A percentile compares a stretch with the other conserved stretches of the same genome.
phyloP scores from a whole-genome alignment of 2,113 vertebrate species.

The Ahaetulla prasina region DNA sequence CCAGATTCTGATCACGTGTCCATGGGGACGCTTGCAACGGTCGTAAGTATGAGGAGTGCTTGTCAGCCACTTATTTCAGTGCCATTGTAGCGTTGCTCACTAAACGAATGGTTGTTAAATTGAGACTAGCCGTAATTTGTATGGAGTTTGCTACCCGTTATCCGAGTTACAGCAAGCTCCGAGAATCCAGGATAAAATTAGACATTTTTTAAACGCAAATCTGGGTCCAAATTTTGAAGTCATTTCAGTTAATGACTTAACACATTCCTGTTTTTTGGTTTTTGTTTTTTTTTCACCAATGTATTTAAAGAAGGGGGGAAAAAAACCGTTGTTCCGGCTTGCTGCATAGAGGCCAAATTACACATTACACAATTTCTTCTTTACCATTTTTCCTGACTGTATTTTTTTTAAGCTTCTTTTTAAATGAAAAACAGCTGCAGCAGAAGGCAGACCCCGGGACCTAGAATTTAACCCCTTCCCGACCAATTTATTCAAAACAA shows the following conservation, averaged over 20 bases:
- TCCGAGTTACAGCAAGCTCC: not conserved
- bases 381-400: not conserved
- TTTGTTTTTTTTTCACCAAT: not conserved
- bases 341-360: not conserved
- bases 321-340: not conserved
- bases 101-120: not conserved
- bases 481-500: not conserved
- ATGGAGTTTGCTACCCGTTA: not conserved
- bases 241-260: not conserved
- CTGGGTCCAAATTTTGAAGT: not conserved
- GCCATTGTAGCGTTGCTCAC: not conserved
- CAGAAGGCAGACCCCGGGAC: too few relatives aligned
- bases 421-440: not conserved
- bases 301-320: not conserved
- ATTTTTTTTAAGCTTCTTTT: not conserved
- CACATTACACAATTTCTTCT: not conserved
- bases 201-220: not conserved
- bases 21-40: too few relatives aligned
- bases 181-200: not conserved
- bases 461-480: not conserved
- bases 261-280: not conserved
- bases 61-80: not conserved
- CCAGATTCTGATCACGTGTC: not conserved
- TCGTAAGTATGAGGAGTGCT: not conserved
- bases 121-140: not conserved